Evolutionary conservation across 1,140 invertebrate genomes (phyloP).

Genomic region (Lepidurus apus): DNA sequence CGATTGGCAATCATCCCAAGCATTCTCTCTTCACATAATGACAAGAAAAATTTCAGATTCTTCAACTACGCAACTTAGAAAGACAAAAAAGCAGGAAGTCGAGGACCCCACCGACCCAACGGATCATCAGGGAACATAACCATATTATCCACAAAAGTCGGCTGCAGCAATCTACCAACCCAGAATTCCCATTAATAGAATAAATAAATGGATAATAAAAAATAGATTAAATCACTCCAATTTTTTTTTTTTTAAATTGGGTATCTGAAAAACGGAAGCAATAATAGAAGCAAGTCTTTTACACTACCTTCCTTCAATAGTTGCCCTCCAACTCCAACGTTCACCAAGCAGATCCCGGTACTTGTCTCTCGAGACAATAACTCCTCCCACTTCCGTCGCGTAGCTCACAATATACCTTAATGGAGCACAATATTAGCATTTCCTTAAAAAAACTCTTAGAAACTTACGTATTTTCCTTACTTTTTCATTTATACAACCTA

Average conservation of each 20-base stretch:
- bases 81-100: slow-evolving; percentile 42
- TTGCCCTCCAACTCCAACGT: slow-evolving; percentile 43
- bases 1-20: no score
- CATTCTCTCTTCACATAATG: no score
- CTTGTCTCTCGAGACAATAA: slow-evolving; percentile 47
- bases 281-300: not conserved
- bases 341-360: slow-evolving; percentile 44
- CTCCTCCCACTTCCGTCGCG: slow-evolving; percentile 43
- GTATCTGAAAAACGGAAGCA: not conserved
- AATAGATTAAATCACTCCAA: not conserved
- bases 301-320: slow-evolving; percentile 36
- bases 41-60: not conserved
- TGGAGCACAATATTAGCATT: no score
- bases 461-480: no score
- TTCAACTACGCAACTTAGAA: not conserved
- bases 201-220: not conserved
- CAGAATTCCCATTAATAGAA: not conserved
- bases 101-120: slow-evolving; percentile 43
- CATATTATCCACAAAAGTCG: slow-evolving; percentile 44
- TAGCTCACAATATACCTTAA: slow-evolving; percentile 45
- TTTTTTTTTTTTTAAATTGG: no score
- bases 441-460: no score
- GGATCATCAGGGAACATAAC: slow-evolving; percentile 47
- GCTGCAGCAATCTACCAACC: slow-evolving; percentile 42
- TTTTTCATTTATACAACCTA: no score